phyloP scores from a whole-genome alignment of 2,113 vertebrate species.

The Xiphorhynchus elegans region DNA sequence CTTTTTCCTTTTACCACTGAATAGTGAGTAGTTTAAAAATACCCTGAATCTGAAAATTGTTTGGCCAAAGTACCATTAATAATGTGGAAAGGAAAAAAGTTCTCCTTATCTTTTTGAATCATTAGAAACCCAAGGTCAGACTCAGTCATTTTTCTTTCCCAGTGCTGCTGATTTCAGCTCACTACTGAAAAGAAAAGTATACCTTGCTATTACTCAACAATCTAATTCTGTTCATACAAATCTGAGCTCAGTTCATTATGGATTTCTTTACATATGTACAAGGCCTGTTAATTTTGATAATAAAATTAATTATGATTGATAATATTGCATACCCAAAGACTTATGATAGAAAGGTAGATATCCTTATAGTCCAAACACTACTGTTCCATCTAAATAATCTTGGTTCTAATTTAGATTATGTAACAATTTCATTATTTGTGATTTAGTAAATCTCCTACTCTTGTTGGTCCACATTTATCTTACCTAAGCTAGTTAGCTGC shows the following conservation, averaged over 20 bases:
- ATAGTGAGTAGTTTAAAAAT: not conserved
- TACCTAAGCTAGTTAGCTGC: not conserved
- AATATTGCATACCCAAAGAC: not conserved
- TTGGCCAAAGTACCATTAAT: not conserved
- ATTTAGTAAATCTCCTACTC: not conserved
- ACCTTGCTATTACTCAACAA: not conserved
- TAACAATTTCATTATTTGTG: not conserved
- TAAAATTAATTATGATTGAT: conserved; percentile 12
- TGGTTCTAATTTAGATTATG: not conserved
- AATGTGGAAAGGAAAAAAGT: not conserved
- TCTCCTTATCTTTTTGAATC: not conserved
- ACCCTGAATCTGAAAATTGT: not conserved
- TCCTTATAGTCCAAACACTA: not conserved
- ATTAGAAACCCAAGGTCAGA: not conserved
- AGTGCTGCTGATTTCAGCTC: not conserved
- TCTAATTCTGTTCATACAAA: not conserved
- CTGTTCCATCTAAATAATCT: not conserved
- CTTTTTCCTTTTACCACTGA: not conserved
- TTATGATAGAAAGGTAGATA: not conserved
- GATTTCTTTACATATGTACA: not conserved
- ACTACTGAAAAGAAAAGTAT: not conserved
- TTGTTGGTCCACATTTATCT: not conserved
- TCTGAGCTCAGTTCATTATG: not conserved
- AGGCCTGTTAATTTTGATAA: not conserved
- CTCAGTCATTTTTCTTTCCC: not conserved